Base-by-base conservation (phyloP, 2,113 vertebrate genomes). In the Zapornia atra region DNA sequence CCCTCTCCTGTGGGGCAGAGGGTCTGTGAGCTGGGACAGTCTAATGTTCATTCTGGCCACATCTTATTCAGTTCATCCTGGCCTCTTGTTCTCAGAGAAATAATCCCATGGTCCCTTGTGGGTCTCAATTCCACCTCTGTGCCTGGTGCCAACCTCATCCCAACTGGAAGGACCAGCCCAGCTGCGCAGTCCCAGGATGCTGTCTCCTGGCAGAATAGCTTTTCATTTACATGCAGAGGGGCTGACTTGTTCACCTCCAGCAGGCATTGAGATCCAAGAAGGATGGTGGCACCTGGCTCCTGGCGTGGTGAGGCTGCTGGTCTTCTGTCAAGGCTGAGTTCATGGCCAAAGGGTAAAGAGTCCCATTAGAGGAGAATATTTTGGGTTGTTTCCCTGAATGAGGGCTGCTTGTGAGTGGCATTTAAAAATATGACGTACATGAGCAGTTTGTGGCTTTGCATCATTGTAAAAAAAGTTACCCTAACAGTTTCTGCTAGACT, bases 191-290 rank as follows among this genome's bases (percentile, higher is more conserved):
- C n/a, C 75, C 59, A 77, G 15, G 16, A 36, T 68, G 8, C 13
- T 64, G 31, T 46, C 10, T 36, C 33, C 64, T 3, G 1, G 53
- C 34, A 78, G 76, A 89, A 66, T 3, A 36, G 22, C n/a, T 70
- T 6, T 36, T 46, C 4, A 6, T 20, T 68, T 85, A 20, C 15
- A 7, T 8, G 16, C 0, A 2, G 40, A 14, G 21, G 14, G 16
- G n/a, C 34, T 69, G 50, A 48, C 36, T 51, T 77, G 33, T n/a
- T 81, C 48, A 42, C 22, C 26, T 72, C 40, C 24, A 11, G 17
- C 22, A 26, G 16, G 10, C 34, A 14, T n/a, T 54, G 71, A 76
- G 57, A 54, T 69, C 31, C 59, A 63, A 72, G 59, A 59, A 22
- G 42, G 18, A 11, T 11, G n/a, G 36, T 57, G 75, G 48, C n/a